Evolutionary conservation across 2,888 invertebrate genomes (phyloP).

Genomic region (Lepetodrilus schrolli): DNA sequence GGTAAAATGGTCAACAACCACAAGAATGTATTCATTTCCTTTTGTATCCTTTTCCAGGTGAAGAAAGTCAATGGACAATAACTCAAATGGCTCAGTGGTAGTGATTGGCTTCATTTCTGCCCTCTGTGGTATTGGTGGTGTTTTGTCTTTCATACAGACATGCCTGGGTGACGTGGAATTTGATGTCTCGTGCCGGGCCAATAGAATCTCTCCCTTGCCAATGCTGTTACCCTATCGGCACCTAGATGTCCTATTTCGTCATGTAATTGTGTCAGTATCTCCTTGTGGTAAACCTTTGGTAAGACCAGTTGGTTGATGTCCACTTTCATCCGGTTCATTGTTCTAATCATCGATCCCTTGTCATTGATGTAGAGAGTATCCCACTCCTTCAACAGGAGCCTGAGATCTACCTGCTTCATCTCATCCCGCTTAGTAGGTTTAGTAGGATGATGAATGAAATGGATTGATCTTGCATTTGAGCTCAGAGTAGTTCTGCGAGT

Average conservation of each 20-base stretch:
- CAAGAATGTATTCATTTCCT: constrained; percentile 25
- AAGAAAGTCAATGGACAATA: constrained; percentile 8
- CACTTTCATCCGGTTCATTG: not conserved
- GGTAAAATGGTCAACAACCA: constrained; percentile 24
- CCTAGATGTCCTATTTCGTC: constrained; percentile 37
- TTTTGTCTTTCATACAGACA: constrained; percentile 33
- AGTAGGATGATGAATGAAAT: too few species aligned
- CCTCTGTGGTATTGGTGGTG: not conserved
- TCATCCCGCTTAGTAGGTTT: too few species aligned
- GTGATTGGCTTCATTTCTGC: not conserved
- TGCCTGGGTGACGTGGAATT: constrained; percentile 16
- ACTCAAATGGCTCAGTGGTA: not conserved
- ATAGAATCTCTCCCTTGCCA: constrained; percentile 30
- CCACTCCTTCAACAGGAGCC: too few species aligned
- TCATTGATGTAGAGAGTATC: not conserved
- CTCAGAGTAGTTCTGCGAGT: too few species aligned
- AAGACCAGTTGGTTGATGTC: not conserved
- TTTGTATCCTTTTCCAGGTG: not conserved
- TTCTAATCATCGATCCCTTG: not conserved
- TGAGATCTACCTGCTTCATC: too few species aligned
- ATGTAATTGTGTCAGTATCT: constrained; percentile 17
- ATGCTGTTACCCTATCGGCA: not conserved
- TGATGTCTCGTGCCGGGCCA: constrained; percentile 30
- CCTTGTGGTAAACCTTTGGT: not conserved
- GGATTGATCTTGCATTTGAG: too few species aligned